phyloP scores from a whole-genome alignment of 2,113 vertebrate species.

The Nannobrachium achirus region DNA sequence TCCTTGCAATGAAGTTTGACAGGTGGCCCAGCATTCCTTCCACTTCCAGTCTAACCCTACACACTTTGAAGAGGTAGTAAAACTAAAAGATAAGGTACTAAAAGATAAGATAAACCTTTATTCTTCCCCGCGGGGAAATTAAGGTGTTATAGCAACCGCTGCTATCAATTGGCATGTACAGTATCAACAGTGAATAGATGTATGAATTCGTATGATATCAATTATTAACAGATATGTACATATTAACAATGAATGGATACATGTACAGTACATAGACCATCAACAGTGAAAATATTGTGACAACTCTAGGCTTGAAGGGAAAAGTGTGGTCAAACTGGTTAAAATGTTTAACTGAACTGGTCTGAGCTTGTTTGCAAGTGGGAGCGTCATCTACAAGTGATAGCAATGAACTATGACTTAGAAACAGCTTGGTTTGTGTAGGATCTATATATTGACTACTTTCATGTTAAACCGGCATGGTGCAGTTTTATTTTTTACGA shows the following conservation, averaged over 20 bases:
- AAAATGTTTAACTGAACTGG: neutral
- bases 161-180: too few relatives aligned
- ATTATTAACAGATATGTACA: too few relatives aligned
- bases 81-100: conserved; percentile 1
- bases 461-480: too few relatives aligned
- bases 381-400: neutral
- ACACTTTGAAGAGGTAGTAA: conserved; percentile 17
- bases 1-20: conserved; percentile 40
- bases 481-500: too few relatives aligned
- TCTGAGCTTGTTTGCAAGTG: neutral
- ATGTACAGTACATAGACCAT: neutral
- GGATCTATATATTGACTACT: neutral
- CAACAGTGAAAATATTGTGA: neutral
- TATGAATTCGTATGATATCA: too few relatives aligned
- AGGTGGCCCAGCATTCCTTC: conserved; percentile 41
- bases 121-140: too few relatives aligned
- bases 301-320: too few relatives aligned
- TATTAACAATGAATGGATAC: too few relatives aligned
- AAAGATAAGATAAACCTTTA: too few relatives aligned
- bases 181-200: too few relatives aligned
- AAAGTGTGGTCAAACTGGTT: conserved; percentile 48
- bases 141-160: too few relatives aligned
- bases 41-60: neutral
- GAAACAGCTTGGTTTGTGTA: neutral
- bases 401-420: neutral